Base-by-base conservation (phyloP, 1,140 invertebrate species). In the Meloidogyne hapla region DNA sequence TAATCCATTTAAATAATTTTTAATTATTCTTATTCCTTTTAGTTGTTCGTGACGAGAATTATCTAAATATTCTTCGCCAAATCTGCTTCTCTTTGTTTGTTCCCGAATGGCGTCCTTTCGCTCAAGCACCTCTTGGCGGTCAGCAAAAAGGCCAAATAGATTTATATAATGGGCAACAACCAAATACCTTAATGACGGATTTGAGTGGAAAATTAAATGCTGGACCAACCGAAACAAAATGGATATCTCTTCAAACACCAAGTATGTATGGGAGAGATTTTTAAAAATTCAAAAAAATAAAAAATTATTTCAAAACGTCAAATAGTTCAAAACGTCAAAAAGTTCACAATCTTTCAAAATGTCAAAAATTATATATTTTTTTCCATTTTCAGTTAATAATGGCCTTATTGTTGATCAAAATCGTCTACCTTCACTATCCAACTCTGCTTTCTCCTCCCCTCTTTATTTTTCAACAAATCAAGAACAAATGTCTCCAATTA, bases 51-150 rank as follows among this genome's bases (percentile, higher is more conserved):
- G 74, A 81, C 61, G 82, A 82, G 40, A n/a, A 56, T 18, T 82
- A 61, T 42, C 64, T 86, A 61, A 86, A 86, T 45, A 83, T 86
- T 66, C 62, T 85, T 18, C 71, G 78, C 64, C 82, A 83, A 12
- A 71, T 84, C 73, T 86, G 84, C 69, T 86, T 86, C 81, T 83
- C 86, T 71, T 71, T 86, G 42, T 86, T 86, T 42, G 83, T 86
- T 33, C 85, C 84, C 0, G 85, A 86, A 65, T 86, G 84, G 84
- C 63, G 84, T 13, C 76, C 79, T 5, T 81, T 77, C 40, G 79
- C 79, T 33, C 83, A 85, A 68, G 78, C 79, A 13, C 78, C 72
- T 56, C 79, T 65, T 38, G 78, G 65, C 10, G 75, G 83, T 40
- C 83, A 82, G 74, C 83, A 83, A 33, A 83, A 84, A 61, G 73